Conservation (phyloP, 2,113 vertebrate genomes). For the Micromys minutus region DNA sequence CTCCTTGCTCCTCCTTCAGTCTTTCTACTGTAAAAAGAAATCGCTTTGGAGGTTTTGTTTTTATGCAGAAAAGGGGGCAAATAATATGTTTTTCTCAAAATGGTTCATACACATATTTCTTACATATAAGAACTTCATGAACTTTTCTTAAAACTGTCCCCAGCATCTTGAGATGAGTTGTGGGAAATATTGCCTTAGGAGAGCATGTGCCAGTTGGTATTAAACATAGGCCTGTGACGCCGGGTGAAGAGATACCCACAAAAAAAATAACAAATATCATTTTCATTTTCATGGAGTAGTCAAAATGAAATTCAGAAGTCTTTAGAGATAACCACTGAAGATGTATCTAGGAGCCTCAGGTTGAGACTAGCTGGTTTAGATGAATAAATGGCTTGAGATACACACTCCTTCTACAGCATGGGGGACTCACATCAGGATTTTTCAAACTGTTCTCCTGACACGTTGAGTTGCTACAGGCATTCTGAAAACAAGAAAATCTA, state of each 20-base stretch:
- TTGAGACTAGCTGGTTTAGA: not conserved
- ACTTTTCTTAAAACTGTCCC: not conserved
- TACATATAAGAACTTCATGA: not conserved
- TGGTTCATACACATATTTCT: not conserved
- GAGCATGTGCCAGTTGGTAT: not conserved
- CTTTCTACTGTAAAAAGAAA: not conserved
- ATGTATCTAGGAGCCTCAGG: not conserved
- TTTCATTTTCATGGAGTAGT: not conserved
- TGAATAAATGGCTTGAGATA: not conserved
- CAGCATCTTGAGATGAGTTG: not conserved
- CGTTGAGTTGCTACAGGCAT: conserved; percentile 30
- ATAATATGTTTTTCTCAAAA: not conserved
- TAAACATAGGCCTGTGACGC: accelerated
- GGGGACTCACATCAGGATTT: not conserved
- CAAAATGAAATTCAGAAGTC: not conserved
- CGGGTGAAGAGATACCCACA: not conserved
- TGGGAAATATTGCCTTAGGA: not conserved
- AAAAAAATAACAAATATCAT: not conserved
- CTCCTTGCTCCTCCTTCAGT: not conserved
- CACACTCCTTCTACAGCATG: not conserved
- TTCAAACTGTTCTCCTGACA: conserved; percentile 6
- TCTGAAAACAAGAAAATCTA: conserved; percentile 20
- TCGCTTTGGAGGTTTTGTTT: not conserved
- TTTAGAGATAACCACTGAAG: not conserved
- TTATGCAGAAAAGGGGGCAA: not conserved